Base-by-base conservation (phyloP, 2,888 invertebrate genomes). In the Oligia fasciuncula region DNA sequence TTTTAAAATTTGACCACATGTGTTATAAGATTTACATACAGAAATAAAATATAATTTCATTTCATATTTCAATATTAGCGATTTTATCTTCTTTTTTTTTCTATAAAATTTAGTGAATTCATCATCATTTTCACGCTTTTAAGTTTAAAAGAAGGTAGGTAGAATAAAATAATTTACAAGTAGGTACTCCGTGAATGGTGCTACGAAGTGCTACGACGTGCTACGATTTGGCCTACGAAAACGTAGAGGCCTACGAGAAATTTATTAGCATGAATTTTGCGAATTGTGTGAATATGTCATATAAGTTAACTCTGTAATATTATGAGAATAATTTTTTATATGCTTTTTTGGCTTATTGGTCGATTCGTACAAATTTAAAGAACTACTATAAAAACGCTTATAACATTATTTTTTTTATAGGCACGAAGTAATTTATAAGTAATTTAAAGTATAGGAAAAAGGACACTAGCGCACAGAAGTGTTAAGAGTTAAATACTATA, bases 171-270 rank as follows among this genome's bases (percentile, higher is more conserved):
- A 19, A 35, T 6, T 4, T 29, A 35, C 29, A n/a, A 60, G 1
- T 5, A 63, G 11, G 19, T 3, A 73, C 5, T 23, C 14, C 29
- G 66, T 49, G 14, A 17, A 23, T 5, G 9, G 3, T 49, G 68
- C 49, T 68, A 51, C 49, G 29, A 68, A 49, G 49, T 13, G 13
- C 49, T 13, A 72, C 57, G 19, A 49, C 8, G 9, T 29, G 69
- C 49, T 72, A 76, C 60, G 46, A 62, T 40, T n/a, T 5, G 9
- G 49, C 35, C 73, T 76, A 76, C 73, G n/a, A 51, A 49, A 76
- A 49, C 57, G 46, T 71, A 70, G 54, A 40, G 9, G 14, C 8
- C 5, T 43, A 23, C n/a, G 17, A 9, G 4, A n/a, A 65, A 23
- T 19, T 9, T 17, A 17, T 60, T 63, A 17, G 6, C 17, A 65